These are phyloP conservation scores for Andinoacara biseriatus DNA, from an alignment of 2,113 vertebrate genomes.

Conservation along the genomic window DNA sequence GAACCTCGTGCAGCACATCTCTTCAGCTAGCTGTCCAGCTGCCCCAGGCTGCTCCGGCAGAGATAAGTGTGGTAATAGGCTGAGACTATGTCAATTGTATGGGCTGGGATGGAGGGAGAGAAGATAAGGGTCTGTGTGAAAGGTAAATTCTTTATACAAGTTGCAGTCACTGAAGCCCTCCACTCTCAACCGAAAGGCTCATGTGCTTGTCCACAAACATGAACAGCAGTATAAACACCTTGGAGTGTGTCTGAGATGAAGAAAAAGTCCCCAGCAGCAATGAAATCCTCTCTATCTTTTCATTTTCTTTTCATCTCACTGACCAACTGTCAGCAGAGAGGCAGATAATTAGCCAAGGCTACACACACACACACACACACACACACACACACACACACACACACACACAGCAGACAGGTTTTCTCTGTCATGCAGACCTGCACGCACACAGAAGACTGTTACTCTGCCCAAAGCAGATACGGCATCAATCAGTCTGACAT, in stretches of 20 bases:
- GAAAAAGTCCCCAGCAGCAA: conserved; percentile 20
- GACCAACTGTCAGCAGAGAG: conserved; percentile 25
- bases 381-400: background rate
- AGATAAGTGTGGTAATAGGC: conserved; percentile 51
- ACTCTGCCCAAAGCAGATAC: conserved; percentile 35
- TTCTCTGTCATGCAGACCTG: conserved; percentile 30
- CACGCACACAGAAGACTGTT: conserved; percentile 33
- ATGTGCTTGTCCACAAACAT: conserved; percentile 26
- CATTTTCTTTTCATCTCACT: background rate
- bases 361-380: background rate
- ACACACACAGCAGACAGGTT: conserved; percentile 13
- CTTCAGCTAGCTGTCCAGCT: conserved; percentile 8
- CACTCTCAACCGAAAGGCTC: background rate
- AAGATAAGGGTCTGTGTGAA: conserved; percentile 28
- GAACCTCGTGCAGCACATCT: background rate
- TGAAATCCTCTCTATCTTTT: conserved; percentile 1
- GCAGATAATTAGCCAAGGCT: conserved; percentile 25
- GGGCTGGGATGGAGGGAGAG: background rate
- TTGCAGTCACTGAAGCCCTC: background rate
- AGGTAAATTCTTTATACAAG: conserved; percentile 23
- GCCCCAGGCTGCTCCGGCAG: conserved; percentile 30
- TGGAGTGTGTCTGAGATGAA: conserved; percentile 6
- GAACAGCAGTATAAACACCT: conserved; percentile 27
- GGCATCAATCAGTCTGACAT: conserved; percentile 69
- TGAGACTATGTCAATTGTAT: background rate